These are phyloP conservation scores for Formica aserva DNA, from an alignment of 2,888 invertebrate species.

Conservation along the genomic window DNA sequence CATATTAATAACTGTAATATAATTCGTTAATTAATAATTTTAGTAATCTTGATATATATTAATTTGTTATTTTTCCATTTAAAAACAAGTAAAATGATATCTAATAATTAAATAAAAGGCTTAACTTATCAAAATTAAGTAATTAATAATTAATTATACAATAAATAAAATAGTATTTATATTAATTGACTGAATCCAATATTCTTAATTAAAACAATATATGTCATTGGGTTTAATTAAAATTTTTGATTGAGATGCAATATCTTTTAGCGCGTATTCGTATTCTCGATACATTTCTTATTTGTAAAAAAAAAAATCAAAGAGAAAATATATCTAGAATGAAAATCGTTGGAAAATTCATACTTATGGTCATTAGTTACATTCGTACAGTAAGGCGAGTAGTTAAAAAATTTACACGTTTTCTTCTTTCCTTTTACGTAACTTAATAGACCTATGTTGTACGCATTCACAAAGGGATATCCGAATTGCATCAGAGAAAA, in stretches of 20 bases:
- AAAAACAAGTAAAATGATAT: not conserved
- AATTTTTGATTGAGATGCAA: not conserved
- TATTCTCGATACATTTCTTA: not conserved
- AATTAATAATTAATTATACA: not conserved
- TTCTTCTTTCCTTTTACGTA: not conserved
- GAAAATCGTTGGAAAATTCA: not conserved
- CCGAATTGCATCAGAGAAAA: constrained; percentile 3
- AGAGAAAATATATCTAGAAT: not conserved
- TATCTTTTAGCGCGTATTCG: not conserved
- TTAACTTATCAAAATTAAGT: not conserved
- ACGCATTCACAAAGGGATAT: constrained; percentile 15
- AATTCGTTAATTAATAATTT: not conserved
- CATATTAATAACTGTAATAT: not conserved
- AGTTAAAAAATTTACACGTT: not conserved
- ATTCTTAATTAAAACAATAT: not conserved
- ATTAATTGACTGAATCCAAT: not conserved
- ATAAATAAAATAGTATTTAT: not conserved
- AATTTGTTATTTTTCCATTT: not conserved
- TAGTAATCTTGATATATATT: not conserved
- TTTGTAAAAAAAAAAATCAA: not conserved
- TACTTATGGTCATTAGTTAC: not conserved
- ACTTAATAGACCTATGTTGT: not conserved
- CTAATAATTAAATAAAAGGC: not conserved
- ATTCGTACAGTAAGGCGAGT: not conserved
- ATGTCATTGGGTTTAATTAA: not conserved